Base-by-base conservation (phyloP, 1,140 invertebrate genomes). In the Leptinotarsa texana region DNA sequence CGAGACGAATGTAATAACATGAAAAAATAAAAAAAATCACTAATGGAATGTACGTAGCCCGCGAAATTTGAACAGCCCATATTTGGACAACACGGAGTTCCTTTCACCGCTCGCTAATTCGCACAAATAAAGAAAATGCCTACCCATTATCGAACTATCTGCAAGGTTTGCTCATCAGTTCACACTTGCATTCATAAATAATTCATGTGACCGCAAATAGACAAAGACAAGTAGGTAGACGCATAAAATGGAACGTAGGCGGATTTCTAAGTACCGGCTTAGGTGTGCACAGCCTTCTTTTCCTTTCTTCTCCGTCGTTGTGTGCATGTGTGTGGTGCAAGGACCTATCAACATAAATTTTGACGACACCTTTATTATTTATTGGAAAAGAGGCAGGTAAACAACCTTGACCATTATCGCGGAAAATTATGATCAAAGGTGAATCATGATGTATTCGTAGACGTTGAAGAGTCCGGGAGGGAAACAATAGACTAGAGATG, bases 291-390 rank as follows among this genome's bases (percentile, higher is more conserved):
- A 57, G 51, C 51, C 51, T 57, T 57, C 51, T 57, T 18, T 15
- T 57, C 51, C 51, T 57, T 57, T 57, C 51, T 57, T 57, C 51
- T 57, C 51, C 51, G 13, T 5, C 51, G 13, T 15, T 57, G 51
- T 57, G 51, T 18, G n/a, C n/a, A 18, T 57, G 51, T 57, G 51
- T n/a, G 15, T 57, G 51, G 51, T 57, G 51, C 51, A 57, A 15
- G 51, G 51, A 57, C 51, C 51, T 57, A 57, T 57, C 51, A 18
- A 57, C 51, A 57, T 57, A 57, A 57, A 57, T 57, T 57, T 57
- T 57, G 51, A 57, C n/a, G 51, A 57, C 51, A 57, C 51, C 51
- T 57, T 57, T 57, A 57, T 57, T 57, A 57, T 57, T 57, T 57
- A 57, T 57, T 57, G 51, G 51, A 57, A 15, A 18, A 6, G 51